Conservation (phyloP, 2,113 vertebrate genomes). For the Grammomys surdaster region DNA sequence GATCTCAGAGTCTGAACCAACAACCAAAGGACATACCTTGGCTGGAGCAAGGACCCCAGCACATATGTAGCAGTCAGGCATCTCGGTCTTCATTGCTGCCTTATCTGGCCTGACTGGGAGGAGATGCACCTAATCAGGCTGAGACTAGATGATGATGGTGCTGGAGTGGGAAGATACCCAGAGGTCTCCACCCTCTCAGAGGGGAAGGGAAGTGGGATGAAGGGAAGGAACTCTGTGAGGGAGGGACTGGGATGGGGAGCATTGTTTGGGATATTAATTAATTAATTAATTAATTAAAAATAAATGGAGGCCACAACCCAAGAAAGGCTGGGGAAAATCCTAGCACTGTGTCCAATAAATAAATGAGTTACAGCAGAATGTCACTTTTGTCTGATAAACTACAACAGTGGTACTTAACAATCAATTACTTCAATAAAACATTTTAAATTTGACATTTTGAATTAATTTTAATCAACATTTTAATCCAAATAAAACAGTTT, state of each 20-base stretch:
- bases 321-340: background rate
- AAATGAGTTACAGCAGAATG: background rate
- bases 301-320: background rate
- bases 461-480: no score
- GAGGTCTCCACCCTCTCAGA: background rate
- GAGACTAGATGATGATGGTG: background rate
- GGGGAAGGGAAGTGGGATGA: background rate
- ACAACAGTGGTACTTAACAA: background rate
- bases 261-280: background rate
- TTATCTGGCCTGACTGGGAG: background rate
- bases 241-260: background rate
- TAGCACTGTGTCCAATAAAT: background rate
- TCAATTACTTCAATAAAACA: slow-evolving; percentile 7
- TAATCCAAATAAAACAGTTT: no score
- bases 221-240: background rate
- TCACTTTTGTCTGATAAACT: background rate
- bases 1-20: background rate
- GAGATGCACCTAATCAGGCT: background rate
- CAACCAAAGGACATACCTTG: background rate
- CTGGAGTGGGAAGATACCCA: background rate
- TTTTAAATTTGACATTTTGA: background rate
- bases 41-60: background rate
- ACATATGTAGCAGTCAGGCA: background rate
- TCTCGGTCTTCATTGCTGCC: background rate
- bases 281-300: background rate